phyloP scores from a whole-genome alignment of 2,113 vertebrate genomes.

The Lasiurus borealis region DNA sequence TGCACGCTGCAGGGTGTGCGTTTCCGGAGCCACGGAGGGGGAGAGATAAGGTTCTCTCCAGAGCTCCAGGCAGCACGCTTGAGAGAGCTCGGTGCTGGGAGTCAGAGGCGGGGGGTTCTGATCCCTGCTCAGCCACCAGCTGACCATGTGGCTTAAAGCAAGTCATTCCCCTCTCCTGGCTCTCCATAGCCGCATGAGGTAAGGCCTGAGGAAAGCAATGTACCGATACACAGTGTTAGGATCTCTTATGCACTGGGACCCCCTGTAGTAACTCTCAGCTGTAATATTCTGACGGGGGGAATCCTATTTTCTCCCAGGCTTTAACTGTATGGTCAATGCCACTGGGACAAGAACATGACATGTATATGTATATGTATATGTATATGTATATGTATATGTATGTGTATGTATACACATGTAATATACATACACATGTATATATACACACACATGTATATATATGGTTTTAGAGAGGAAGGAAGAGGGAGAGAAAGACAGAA shows the following conservation, averaged over 20 bases:
- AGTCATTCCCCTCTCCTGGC: background rate
- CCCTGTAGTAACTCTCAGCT: background rate
- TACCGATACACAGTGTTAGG: background rate
- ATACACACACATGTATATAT: too few relatives aligned
- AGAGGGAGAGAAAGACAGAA: too few relatives aligned
- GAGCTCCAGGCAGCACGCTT: background rate
- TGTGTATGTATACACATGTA: too few relatives aligned
- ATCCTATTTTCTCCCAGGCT: background rate
- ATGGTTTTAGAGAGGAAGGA: too few relatives aligned
- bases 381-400: too few relatives aligned
- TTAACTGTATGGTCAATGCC: background rate
- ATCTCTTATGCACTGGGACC: too few relatives aligned
- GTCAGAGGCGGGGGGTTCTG: background rate
- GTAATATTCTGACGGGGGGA: background rate
- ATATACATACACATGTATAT: too few relatives aligned
- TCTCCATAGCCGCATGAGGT: background rate
- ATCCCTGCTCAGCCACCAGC: background rate
- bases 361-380: too few relatives aligned
- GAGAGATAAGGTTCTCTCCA: rapidly evolving
- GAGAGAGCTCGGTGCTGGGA: rapidly evolving
- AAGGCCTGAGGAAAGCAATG: background rate
- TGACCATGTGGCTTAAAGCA: background rate
- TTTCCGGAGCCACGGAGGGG: background rate
- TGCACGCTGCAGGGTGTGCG: background rate
- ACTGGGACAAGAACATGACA: background rate